These are phyloP conservation scores for Heliothis peltigera DNA, from an alignment of 2,888 invertebrate genomes.

Conservation along the genomic window DNA sequence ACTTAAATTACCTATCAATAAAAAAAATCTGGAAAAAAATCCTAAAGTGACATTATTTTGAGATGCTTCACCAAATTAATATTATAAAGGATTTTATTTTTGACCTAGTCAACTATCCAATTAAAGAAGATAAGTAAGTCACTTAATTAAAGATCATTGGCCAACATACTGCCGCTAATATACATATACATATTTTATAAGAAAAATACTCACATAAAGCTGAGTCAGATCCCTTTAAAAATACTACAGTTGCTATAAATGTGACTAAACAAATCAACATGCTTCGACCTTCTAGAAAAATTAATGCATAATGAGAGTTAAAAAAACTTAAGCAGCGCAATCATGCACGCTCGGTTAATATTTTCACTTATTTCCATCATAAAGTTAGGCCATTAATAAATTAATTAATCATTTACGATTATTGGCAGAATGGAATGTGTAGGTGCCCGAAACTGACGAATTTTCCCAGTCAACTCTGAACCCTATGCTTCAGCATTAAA, in stretches of 20 bases:
- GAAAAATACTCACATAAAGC: conserved; percentile 51
- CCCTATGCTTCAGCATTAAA: too few relatives aligned
- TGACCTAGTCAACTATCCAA: too few relatives aligned
- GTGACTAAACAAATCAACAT: conserved; percentile 37
- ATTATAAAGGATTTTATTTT: too few relatives aligned
- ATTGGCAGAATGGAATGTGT: conserved; percentile 1
- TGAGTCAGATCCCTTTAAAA: conserved; percentile 20
- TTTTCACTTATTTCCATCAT: conserved; percentile 13
- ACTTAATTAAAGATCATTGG: too few relatives aligned
- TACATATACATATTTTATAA: conserved; percentile 11
- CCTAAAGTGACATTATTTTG: too few relatives aligned
- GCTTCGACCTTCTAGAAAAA: conserved; percentile 25
- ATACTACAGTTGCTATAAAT: conserved; percentile 11
- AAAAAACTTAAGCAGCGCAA: neutral
- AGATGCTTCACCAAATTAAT: too few relatives aligned
- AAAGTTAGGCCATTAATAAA: conserved; percentile 16
- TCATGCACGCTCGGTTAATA: conserved; percentile 9
- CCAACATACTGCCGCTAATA: too few relatives aligned
- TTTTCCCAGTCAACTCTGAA: too few relatives aligned
- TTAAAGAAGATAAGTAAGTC: too few relatives aligned
- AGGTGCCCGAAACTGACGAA: too few relatives aligned
- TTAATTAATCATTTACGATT: conserved; percentile 26
- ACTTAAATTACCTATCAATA: too few relatives aligned
- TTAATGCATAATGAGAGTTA: conserved; percentile 11
- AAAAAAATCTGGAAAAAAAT: too few relatives aligned